phyloP scores from a whole-genome alignment of 2,888 invertebrate species.

The Drosophila anceps region DNA sequence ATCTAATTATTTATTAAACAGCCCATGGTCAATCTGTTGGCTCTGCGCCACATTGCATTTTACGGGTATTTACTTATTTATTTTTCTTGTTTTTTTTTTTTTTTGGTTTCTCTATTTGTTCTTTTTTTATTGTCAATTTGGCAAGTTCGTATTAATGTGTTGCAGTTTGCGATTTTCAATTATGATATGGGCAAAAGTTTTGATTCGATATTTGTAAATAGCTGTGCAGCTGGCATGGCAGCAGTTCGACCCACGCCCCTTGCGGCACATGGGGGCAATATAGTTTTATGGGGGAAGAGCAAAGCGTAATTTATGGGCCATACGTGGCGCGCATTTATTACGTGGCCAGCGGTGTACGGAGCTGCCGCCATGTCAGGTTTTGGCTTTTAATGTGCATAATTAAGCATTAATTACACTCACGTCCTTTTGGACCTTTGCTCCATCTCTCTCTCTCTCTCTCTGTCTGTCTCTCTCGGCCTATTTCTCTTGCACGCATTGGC shows the following conservation, averaged over 20 bases:
- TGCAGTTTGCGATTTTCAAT: slow-evolving; percentile 63
- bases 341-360: slow-evolving; percentile 53
- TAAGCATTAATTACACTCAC: slow-evolving; percentile 79
- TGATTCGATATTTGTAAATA: slow-evolving; percentile 36
- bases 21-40: slow-evolving; percentile 33
- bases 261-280: slow-evolving; percentile 60
- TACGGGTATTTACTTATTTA: slow-evolving; percentile 13
- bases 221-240: neutral
- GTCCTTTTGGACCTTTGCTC: slow-evolving; percentile 20
- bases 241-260: slow-evolving; percentile 5
- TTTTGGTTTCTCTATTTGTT: neutral
- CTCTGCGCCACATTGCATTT: slow-evolving; percentile 32
- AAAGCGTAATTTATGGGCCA: slow-evolving; percentile 72
- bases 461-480: neutral
- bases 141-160: slow-evolving; percentile 49
- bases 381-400: slow-evolving; percentile 81
- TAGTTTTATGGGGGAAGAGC: slow-evolving; percentile 45
- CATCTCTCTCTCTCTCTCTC: neutral
- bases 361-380: slow-evolving; percentile 64
- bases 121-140: slow-evolving; percentile 36
- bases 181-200: slow-evolving; percentile 55
- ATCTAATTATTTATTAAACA: slow-evolving; percentile 5
- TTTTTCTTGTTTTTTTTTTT: neutral
- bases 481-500: slow-evolving; percentile 4
- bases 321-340: slow-evolving; percentile 75